Evolutionary conservation across 1,140 invertebrate species (phyloP).

Genomic region (Drosophila aff.): DNA sequence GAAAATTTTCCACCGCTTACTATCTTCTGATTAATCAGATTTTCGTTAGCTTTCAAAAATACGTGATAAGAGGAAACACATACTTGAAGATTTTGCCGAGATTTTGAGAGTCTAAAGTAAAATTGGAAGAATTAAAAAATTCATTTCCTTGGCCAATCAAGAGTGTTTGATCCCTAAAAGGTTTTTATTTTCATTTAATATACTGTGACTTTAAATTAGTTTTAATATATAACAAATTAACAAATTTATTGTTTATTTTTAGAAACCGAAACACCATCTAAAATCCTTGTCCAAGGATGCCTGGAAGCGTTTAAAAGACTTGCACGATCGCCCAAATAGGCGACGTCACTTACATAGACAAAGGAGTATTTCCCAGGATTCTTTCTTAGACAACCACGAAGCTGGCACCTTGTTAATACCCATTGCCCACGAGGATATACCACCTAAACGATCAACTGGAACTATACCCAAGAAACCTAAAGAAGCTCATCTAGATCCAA

Average conservation of each 20-base stretch:
- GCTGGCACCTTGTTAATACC: constrained; percentile 46
- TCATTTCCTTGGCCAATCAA: background rate
- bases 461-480: constrained; percentile 29
- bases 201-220: background rate
- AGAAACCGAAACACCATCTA: constrained; percentile 54
- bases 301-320: constrained; percentile 60
- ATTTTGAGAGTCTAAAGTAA: background rate
- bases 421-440: background rate
- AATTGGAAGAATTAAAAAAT: background rate
- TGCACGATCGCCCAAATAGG: constrained; percentile 32
- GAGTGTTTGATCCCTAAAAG: background rate
- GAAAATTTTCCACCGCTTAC: constrained; percentile 21
- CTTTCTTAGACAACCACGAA: constrained; percentile 29
- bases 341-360: constrained; percentile 15
- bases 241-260: background rate
- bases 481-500: background rate
- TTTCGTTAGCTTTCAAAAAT: background rate
- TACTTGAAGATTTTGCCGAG: background rate
- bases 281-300: constrained; percentile 47
- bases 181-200: background rate
- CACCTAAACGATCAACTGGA: constrained; percentile 16
- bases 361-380: constrained; percentile 8
- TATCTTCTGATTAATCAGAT: constrained; percentile 27
- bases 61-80: constrained; percentile 23
- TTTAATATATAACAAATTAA: background rate